phyloP scores from a whole-genome alignment of 2,797 vertebrate species.

The Diglossa cyanea region DNA sequence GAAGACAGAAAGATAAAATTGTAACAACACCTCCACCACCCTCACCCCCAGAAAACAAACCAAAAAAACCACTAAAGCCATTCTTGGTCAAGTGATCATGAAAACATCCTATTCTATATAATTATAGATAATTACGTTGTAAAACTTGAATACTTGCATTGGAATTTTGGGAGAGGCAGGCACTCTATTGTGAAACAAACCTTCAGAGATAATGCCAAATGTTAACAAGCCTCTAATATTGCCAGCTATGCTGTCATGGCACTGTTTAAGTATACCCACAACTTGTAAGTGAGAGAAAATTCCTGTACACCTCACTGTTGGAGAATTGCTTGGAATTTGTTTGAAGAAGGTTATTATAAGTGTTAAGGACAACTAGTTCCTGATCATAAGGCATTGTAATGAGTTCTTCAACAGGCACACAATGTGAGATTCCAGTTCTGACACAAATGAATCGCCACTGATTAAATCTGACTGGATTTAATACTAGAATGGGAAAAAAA shows the following conservation, averaged over 20 bases:
- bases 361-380: not conserved
- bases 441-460: not conserved
- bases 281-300: not conserved
- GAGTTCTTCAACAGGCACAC: not conserved
- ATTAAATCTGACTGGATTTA: not conserved
- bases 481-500: not conserved
- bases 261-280: not conserved
- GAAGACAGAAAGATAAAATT: not conserved
- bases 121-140: constrained; percentile 50
- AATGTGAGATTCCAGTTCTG: not conserved
- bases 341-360: not conserved
- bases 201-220: constrained; percentile 11
- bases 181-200: constrained; percentile 39
- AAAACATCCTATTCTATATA: constrained; percentile 36
- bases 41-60: not conserved
- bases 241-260: not conserved
- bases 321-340: not conserved
- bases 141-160: constrained; percentile 44
- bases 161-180: constrained; percentile 60
- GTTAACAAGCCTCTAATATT: constrained; percentile 14
- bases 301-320: not conserved
- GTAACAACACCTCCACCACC: not conserved
- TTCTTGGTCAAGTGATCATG: not conserved
- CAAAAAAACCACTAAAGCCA: not conserved
- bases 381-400: not conserved